A percentile compares a stretch with the other conserved stretches of the same genome.
phyloP scores from a whole-genome alignment of 2,888 invertebrate species.

The Drosophila macrospina region DNA sequence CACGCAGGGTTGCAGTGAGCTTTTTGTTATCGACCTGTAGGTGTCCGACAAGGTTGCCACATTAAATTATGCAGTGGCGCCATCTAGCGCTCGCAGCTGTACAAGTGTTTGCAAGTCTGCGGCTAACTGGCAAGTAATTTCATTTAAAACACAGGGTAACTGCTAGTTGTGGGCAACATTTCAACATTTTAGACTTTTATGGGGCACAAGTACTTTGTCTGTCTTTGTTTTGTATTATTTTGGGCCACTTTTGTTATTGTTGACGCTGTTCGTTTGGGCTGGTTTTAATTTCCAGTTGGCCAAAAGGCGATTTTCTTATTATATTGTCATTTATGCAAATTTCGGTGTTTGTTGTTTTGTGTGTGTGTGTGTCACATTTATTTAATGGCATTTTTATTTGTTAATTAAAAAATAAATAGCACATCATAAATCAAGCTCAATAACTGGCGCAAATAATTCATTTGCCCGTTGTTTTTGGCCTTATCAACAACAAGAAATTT shows the following conservation, averaged over 20 bases:
- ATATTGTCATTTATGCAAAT: constrained; percentile 27
- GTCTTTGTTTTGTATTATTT: constrained; percentile 36
- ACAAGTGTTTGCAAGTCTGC: too few relatives aligned
- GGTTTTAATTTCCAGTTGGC: constrained; percentile 31
- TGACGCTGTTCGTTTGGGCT: constrained; percentile 14
- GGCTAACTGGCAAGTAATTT: too few relatives aligned
- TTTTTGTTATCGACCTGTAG: too few relatives aligned
- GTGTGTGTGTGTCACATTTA: constrained; percentile 18
- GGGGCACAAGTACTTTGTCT: constrained; percentile 41
- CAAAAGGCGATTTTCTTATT: constrained; percentile 21
- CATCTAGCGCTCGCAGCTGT: too few relatives aligned
- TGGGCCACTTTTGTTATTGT: constrained; percentile 33
- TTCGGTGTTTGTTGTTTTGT: constrained; percentile 5
- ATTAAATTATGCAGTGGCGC: too few relatives aligned
- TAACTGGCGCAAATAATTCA: background rate
- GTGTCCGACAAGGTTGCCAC: too few relatives aligned
- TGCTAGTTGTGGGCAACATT: background rate
- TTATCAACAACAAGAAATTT: background rate
- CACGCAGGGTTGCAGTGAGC: too few relatives aligned
- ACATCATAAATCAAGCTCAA: constrained; percentile 34
- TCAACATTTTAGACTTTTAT: constrained; percentile 38
- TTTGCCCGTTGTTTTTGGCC: background rate
- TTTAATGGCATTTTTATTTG: constrained; percentile 34
- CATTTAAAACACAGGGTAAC: constrained; percentile 1
- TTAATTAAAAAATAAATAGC: constrained; percentile 48